Base-by-base conservation (phyloP, 2,797 vertebrate species). In the Euphonia xanthogaster region DNA sequence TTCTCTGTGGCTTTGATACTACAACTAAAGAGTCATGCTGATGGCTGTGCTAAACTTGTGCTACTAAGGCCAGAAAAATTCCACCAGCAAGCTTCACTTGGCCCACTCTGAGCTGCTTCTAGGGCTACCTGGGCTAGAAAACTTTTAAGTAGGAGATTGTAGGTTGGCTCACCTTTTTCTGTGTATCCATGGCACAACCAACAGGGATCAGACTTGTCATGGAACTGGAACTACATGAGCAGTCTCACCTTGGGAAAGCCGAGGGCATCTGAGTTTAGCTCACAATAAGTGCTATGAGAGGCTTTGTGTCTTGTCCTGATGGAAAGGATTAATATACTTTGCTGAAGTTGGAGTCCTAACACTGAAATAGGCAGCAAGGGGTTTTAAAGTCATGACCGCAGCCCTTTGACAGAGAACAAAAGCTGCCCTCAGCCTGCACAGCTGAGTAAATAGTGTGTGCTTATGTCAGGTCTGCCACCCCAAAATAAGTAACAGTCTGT, bases 401-500 rank as follows among this genome's bases (percentile, higher is more conserved):
- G 9, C 2, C 14, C n/a, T 19, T 54, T 45, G 19, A 14, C 10
- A 5, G 30, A 61, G 10, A 54, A 25, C 8, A 37, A 67, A 53
- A 54, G n/a, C 17, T 44, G 20, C 5, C 27, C 4, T 62, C 23
- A 54, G 3, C 9, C 6, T 11, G 1, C 30, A 33, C 20, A 10
- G 31, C 16, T 67, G 18, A 27, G 5, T 19, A 33, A 58, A 35
- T 18, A 31, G 12, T 0, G 1, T 6, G 11, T 57, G 28, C 10
- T 66, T 35, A 7, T 25, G 10, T 45, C 9, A 25, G 9, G 24
- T 57, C 20, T 74, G 31, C 7, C 7, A 9, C 20, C 28, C 11
- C 16, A 40, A 48, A 71, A 50, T 15, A 45, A 0, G 0, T 19
- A 50, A 9, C 7, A 53, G 7, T 15, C 45, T 58, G 3, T 54